A percentile compares a stretch with the other conserved stretches of the same genome.
Evolutionary conservation across 2,797 vertebrate genomes (phyloP).

Genomic region (Lutjanus campechanus): DNA sequence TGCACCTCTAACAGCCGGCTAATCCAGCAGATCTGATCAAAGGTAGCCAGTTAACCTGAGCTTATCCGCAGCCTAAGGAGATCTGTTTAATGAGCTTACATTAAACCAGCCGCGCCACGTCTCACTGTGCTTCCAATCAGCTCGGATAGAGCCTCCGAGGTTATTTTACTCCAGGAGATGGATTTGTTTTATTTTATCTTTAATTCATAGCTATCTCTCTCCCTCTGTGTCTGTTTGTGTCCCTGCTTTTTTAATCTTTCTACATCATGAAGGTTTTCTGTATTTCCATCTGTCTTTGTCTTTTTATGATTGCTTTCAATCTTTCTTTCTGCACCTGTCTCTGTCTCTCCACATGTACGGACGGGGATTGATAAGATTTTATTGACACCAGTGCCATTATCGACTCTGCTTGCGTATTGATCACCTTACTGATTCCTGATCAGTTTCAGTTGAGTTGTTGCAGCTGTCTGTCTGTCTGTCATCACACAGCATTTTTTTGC

Average conservation of each 20-base stretch:
- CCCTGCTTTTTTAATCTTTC: neutral
- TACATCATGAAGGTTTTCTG: neutral
- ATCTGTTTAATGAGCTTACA: slow-evolving; percentile 80
- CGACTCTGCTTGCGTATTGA: too few species aligned
- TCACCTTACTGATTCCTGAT: too few species aligned
- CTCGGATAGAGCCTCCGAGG: slow-evolving; percentile 1
- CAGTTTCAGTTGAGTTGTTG: too few species aligned
- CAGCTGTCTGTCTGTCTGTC: too few species aligned
- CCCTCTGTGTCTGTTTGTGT: neutral
- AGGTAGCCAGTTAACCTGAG: slow-evolving; percentile 77
- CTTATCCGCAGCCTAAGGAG: slow-evolving; percentile 75
- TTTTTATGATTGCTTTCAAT: neutral
- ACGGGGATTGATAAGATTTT: too few species aligned
- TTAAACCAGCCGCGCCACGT: slow-evolving; percentile 48
- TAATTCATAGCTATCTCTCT: neutral
- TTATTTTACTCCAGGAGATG: slow-evolving; percentile 5
- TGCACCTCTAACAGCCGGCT: slow-evolving; percentile 58
- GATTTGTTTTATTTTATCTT: neutral
- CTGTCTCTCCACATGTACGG: neutral
- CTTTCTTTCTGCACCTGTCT: neutral
- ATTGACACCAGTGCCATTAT: too few species aligned
- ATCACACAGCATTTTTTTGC: too few species aligned
- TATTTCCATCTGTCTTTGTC: slow-evolving; percentile 1
- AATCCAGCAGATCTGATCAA: slow-evolving; percentile 79
- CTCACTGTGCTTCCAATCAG: slow-evolving; percentile 38